Evolutionary conservation across 1,140 invertebrate species (phyloP).

Genomic region (Stratiolaelaps scimitus): DNA sequence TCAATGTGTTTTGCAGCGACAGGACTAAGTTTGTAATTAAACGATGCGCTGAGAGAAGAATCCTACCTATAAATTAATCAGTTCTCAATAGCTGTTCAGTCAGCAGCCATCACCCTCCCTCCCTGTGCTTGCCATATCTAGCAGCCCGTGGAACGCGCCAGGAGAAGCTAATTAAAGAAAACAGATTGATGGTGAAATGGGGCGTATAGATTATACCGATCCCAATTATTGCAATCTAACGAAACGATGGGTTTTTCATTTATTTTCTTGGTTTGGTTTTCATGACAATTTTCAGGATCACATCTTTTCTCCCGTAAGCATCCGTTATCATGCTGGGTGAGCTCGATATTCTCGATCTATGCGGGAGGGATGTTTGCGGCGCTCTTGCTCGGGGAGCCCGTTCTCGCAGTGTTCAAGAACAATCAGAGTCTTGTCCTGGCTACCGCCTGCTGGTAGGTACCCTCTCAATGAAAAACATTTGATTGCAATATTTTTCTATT

Average conservation of each 20-base stretch:
- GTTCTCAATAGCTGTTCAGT: no score
- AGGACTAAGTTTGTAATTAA: no score
- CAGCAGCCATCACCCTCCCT: no score
- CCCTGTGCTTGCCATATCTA: no score
- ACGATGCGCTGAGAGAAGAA: no score
- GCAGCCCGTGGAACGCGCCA: no score
- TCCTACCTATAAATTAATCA: no score
- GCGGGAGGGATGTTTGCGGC: conserved; percentile 87
- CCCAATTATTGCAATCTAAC: conserved; percentile 14
- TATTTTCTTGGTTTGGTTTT: conserved; percentile 30
- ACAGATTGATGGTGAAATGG: background rate
- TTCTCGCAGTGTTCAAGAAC: conserved; percentile 84
- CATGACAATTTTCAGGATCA: conserved; percentile 52
- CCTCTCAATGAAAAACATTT: no score
- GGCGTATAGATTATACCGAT: background rate
- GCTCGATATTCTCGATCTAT: conserved; percentile 95
- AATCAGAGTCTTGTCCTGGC: conserved; percentile 79
- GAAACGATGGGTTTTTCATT: conserved; percentile 30
- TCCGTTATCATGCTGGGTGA: conserved; percentile 91
- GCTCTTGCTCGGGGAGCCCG: conserved; percentile 83
- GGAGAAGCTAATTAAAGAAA: no score
- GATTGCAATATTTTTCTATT: no score
- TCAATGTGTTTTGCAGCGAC: no score
- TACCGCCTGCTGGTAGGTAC: conserved; percentile 70
- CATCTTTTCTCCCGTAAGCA: conserved; percentile 88